Percentiles rank a stretch among this genome's conserved stretches.
Evolutionary conservation across 2,113 vertebrate genomes (phyloP).

Genomic region (Melierax canorus): DNA sequence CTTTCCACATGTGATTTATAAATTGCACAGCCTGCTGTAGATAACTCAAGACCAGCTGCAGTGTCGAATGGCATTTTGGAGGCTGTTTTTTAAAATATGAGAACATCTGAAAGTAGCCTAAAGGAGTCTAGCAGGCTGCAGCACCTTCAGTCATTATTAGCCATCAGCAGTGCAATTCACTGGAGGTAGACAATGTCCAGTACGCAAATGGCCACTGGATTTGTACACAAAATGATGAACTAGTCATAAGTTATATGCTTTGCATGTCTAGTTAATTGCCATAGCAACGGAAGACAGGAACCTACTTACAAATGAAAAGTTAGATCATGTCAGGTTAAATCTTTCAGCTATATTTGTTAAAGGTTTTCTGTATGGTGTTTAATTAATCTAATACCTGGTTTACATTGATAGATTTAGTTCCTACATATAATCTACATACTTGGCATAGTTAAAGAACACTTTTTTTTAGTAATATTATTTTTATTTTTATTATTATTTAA

Average conservation of each 20-base stretch:
- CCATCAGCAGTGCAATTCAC: not conserved
- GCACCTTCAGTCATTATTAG: not conserved
- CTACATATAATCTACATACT: not conserved
- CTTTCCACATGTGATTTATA: constrained; percentile 24
- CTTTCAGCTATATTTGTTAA: not conserved
- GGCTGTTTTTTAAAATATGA: not conserved
- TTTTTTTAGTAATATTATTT: not conserved
- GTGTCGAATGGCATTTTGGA: not conserved
- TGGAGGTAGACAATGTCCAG: not conserved
- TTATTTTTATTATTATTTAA: not conserved
- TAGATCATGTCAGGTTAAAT: not conserved
- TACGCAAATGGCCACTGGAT: not conserved
- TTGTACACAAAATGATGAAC: not conserved
- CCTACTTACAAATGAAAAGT: not conserved
- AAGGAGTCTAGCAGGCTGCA: not conserved
- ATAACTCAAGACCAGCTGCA: constrained; percentile 5
- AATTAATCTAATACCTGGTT: not conserved
- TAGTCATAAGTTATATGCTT: not conserved
- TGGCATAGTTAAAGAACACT: not conserved
- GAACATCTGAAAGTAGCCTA: not conserved
- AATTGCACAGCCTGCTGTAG: not conserved
- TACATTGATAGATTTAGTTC: not conserved
- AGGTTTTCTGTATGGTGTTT: not conserved
- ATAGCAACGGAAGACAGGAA: not conserved
- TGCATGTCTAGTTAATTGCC: not conserved